Percentiles rank a stretch among this genome's conserved stretches.
phyloP scores from a whole-genome alignment of 2,113 vertebrate species.

The Catharus minimus region DNA sequence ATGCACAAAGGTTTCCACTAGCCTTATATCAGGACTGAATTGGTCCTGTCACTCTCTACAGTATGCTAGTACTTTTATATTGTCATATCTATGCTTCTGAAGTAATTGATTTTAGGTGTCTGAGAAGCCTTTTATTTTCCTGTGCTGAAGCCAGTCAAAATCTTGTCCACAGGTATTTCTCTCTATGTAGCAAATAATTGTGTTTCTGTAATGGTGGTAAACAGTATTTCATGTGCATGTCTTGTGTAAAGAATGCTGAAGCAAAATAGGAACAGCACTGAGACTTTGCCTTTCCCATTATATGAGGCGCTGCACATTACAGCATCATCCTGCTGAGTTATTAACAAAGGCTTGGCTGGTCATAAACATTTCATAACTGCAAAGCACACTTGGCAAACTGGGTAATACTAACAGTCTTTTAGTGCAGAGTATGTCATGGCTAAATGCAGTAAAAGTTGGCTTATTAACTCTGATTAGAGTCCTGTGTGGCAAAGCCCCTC shows the following conservation, averaged over 20 bases:
- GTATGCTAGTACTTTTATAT: neutral
- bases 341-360: neutral
- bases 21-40: neutral
- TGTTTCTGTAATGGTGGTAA: neutral
- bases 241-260: neutral
- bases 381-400: neutral
- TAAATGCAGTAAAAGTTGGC: neutral
- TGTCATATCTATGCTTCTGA: neutral
- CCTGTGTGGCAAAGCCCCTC: neutral
- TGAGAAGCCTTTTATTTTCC: neutral
- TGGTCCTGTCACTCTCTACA: neutral
- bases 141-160: neutral
- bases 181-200: neutral
- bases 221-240: neutral
- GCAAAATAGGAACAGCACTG: neutral
- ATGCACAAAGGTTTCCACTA: neutral
- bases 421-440: neutral
- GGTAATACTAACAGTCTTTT: neutral
- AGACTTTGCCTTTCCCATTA: neutral
- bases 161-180: neutral
- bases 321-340: slow-evolving; percentile 5
- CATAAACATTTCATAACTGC: neutral
- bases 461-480: neutral
- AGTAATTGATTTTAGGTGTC: neutral
- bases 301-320: neutral